Evolutionary conservation across 2,888 invertebrate genomes (phyloP).

Genomic region (Tanypteryx hageni): DNA sequence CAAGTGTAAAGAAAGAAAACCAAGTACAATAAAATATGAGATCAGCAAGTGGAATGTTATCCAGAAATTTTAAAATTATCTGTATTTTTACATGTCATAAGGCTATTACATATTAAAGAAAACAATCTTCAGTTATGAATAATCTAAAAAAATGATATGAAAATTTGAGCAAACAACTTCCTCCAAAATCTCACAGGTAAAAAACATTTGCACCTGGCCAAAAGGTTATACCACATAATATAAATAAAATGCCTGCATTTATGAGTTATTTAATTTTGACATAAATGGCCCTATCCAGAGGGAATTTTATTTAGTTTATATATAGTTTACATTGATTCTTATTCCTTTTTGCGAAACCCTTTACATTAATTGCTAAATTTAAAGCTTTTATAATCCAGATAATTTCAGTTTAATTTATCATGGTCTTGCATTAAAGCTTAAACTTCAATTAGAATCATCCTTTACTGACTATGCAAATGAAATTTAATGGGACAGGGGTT

Average conservation of each 20-base stretch:
- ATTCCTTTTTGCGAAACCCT: slow-evolving; percentile 9
- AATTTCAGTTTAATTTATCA: background rate
- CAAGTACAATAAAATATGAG: slow-evolving; percentile 58
- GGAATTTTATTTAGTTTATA: slow-evolving; percentile 27
- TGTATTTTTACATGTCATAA: background rate
- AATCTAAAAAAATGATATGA: slow-evolving; percentile 52
- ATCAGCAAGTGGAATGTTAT: slow-evolving; percentile 56
- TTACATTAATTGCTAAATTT: slow-evolving; percentile 43
- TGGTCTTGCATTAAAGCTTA: slow-evolving; percentile 37
- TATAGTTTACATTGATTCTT: slow-evolving; percentile 47
- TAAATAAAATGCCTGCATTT: slow-evolving; percentile 61
- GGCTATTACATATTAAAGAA: slow-evolving; percentile 2
- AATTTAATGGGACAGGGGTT: slow-evolving; percentile 23
- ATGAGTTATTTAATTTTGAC: slow-evolving; percentile 1
- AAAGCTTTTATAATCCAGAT: slow-evolving; percentile 44
- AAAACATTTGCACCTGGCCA: background rate
- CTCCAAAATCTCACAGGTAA: background rate
- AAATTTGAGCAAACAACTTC: slow-evolving; percentile 49
- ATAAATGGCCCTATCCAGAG: slow-evolving; percentile 55
- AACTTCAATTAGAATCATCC: slow-evolving; percentile 16
- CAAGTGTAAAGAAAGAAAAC: slow-evolving; percentile 33
- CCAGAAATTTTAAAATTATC: slow-evolving; percentile 46
- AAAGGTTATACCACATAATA: slow-evolving; percentile 8
- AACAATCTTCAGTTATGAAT: background rate
- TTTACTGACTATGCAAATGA: slow-evolving; percentile 42